Base-by-base conservation (phyloP, 1,140 invertebrate species). In the Potamilus streckersoni region DNA sequence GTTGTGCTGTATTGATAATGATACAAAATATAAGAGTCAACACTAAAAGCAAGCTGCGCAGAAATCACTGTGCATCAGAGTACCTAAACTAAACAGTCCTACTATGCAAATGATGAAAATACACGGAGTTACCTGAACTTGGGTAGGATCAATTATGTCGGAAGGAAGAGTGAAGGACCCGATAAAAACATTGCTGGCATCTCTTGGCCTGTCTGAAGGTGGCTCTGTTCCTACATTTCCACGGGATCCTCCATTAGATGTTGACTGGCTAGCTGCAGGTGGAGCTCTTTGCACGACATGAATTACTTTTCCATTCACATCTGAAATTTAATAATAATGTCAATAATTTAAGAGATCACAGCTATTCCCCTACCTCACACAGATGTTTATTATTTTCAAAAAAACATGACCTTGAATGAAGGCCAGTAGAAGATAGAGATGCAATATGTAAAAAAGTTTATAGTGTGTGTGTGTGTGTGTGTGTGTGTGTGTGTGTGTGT, bases 231-330 rank as follows among this genome's bases (percentile, higher is more conserved):
- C 69, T 71, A 80, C 66, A 38, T 76, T 72, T 79, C 84, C 76
- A 70, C 57, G 83, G 74, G 79, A 83, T 80, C 66, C 81, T 70
- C 67, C 82, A 55, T 69, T 72, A 71, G 80, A 60, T 38, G 69
- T 58, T 27, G 77, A 80, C 67, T 73, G 61, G 59, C 80, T 73
- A 86, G 62, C 92, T 92, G 23, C 76, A 38, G 96, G 95, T 11
- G 95, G 93, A 11, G 91, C 86, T 58, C 95, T 91, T 90, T 97
- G 95, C n/a, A 98, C 97, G 84, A 98, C 92, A 89, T 98, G 97
- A 66, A 98, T 93, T 20, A 96, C 96, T 91, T 97, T 97, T 2
- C 95, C 95, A 90, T 96, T 92, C 16, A 98, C 94, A 93, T 96
- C 96, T 97, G 85, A 11, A 19, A 62, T 62, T 8, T 64, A 38